Base-by-base conservation (phyloP, 2,113 vertebrate genomes). In the Brachyhypopomus occidentalis region DNA sequence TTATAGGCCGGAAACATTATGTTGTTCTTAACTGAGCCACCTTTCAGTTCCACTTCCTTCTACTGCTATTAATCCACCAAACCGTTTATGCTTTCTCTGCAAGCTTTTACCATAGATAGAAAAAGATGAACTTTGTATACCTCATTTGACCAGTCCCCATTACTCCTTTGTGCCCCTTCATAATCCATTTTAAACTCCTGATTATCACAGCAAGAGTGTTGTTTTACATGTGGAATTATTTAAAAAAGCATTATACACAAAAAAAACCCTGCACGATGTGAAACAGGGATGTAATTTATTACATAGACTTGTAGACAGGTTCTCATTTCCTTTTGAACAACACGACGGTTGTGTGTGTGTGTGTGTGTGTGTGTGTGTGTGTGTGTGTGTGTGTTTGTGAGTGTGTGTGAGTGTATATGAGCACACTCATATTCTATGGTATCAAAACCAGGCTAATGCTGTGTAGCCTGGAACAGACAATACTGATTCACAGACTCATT, bases 331-430 rank as follows among this genome's bases (percentile, higher is more conserved):
- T 12, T 66, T 19, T 38, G 79, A 80, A 74, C 64, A 60, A 66
- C 16, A n/a, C 56, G 27, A 45, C 67, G 20, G 62, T 72, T 83
- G 62, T 67, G 25, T 79, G 0, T 91, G 48, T 85, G 87, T 64
- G 58, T 62, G 66, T 64, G 25, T 48, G 36, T 52, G 25, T 73
- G 23, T 79, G 25, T 38, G 16, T 75, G 45, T 58, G 41, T 41
- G 41, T 41, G 41, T 41, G 41, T 41, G 41, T 41, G 41, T 41
- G 41, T 41, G 36, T 38, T 3, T 38, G 36, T 38, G 36, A 4
- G 36, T 38, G 36, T 38, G 36, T 38, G 36, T 38, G 36, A 4
- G 36, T 38, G 36, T 38, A 6, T 38, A 9, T 41, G 41, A 71
- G 66, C 11, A 20, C n/a, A 72, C 58, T 55, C 27, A 38, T 36